A percentile compares a stretch with the other conserved stretches of the same genome.
These are phyloP conservation scores for Euphydryas editha DNA, from an alignment of 2,888 invertebrate genomes.

Conservation along the genomic window DNA sequence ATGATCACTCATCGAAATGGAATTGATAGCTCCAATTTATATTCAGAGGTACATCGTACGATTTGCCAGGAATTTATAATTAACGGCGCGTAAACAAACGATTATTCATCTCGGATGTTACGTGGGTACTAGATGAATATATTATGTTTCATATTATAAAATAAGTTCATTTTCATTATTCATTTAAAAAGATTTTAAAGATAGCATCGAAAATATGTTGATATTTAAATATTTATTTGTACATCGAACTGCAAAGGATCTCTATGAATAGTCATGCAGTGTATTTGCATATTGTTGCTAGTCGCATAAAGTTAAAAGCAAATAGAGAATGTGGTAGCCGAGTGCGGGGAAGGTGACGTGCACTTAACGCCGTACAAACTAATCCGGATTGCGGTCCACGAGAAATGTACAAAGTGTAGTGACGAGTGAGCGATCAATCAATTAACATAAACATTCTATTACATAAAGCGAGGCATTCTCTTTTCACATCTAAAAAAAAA, in stretches of 20 bases:
- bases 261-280: conserved; percentile 6
- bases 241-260: conserved; percentile 1
- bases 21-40: conserved; percentile 23
- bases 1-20: conserved; percentile 23
- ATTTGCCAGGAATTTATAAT: conserved; percentile 24
- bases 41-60: conserved; percentile 19
- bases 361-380: conserved; percentile 8
- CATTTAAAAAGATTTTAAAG: not conserved
- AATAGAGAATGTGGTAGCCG: conserved; percentile 6
- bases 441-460: not conserved
- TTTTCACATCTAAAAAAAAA: not conserved
- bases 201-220: not conserved
- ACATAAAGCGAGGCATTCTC: not conserved
- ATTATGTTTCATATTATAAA: not conserved
- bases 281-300: conserved; percentile 2
- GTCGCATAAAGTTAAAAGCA: conserved; percentile 7
- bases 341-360: conserved; percentile 3
- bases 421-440: not conserved
- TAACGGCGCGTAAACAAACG: conserved; percentile 23
- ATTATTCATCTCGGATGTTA: conserved; percentile 22
- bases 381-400: conserved; percentile 6
- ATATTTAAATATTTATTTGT: conserved; percentile 12
- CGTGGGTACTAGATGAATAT: not conserved
- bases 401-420: conserved; percentile 4
- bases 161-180: not conserved